These are phyloP conservation scores for Cordylochernes scorpioides DNA, from an alignment of 2,888 invertebrate genomes.

Conservation along the genomic window DNA sequence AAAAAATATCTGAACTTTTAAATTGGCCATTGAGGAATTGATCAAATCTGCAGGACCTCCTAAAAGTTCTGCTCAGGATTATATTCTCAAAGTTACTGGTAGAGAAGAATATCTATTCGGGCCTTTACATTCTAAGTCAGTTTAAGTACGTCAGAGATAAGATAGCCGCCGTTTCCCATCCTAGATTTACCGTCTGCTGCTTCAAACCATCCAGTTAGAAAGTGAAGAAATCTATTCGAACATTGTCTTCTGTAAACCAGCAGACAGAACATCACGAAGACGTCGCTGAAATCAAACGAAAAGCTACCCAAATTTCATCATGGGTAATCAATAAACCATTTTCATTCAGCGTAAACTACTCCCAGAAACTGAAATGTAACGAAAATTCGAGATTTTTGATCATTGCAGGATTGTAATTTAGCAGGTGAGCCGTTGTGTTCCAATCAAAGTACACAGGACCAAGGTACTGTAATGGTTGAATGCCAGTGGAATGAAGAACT, in stretches of 20 bases:
- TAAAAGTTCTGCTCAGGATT: conserved; percentile 33
- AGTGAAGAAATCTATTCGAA: no score
- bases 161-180: background rate
- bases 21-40: conserved; percentile 42
- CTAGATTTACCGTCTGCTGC: background rate
- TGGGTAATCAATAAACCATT: conserved; percentile 43
- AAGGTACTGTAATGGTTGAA: no score
- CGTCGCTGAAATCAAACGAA: no score
- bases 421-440: no score
- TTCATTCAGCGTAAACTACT: conserved; percentile 38
- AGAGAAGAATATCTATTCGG: conserved; percentile 69
- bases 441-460: no score
- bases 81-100: conserved; percentile 63
- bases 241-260: no score
- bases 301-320: conserved; percentile 31
- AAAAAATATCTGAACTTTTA: conserved; percentile 41
- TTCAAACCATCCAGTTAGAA: no score
- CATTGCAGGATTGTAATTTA: no score
- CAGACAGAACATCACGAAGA: no score
- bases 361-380: conserved; percentile 52
- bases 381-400: conserved; percentile 34
- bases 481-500: conserved; percentile 50
- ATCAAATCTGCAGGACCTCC: conserved; percentile 40
- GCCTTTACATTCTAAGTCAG: conserved; percentile 49
- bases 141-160: background rate